Percentiles rank a stretch among this genome's conserved stretches.
Evolutionary conservation across 2,113 vertebrate species (phyloP).

Genomic region (Carassius auratus): DNA sequence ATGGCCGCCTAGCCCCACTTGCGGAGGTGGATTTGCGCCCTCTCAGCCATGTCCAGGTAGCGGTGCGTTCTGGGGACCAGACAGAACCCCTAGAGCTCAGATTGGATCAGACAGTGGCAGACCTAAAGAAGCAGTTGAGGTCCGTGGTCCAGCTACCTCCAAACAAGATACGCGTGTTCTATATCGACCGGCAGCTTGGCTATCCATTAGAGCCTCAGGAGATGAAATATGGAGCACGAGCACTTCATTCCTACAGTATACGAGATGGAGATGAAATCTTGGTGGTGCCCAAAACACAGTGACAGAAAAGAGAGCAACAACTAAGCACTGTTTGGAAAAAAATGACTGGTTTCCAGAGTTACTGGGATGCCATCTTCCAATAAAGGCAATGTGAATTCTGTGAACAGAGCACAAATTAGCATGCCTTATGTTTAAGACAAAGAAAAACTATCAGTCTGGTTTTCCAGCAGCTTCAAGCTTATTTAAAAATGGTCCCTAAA

Average conservation of each 20-base stretch:
- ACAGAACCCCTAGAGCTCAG: conserved; percentile 86
- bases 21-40: conserved; percentile 93
- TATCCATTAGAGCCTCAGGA: conserved; percentile 87
- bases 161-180: conserved; percentile 89
- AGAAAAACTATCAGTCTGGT: not conserved
- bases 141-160: conserved; percentile 84
- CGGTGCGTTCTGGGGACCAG: conserved; percentile 88
- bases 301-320: conserved; percentile 51
- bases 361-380: conserved; percentile 3
- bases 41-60: conserved; percentile 82
- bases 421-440: not conserved
- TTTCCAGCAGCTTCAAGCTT: not conserved
- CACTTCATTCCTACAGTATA: conserved; percentile 91
- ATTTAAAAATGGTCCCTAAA: not conserved
- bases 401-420: not conserved
- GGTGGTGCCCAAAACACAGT: conserved; percentile 87
- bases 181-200: conserved; percentile 85
- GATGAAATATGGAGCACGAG: conserved; percentile 86
- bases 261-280: conserved; percentile 94
- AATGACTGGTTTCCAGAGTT: not conserved
- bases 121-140: conserved; percentile 89
- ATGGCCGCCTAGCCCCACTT: conserved; percentile 90
- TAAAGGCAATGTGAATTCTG: conserved; percentile 1
- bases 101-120: conserved; percentile 92
- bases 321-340: not conserved